A percentile compares a stretch with the other conserved stretches of the same genome.
These are phyloP conservation scores for Pygmarrhopalites habei DNA, from an alignment of 1,140 invertebrate genomes.

Conservation along the genomic window DNA sequence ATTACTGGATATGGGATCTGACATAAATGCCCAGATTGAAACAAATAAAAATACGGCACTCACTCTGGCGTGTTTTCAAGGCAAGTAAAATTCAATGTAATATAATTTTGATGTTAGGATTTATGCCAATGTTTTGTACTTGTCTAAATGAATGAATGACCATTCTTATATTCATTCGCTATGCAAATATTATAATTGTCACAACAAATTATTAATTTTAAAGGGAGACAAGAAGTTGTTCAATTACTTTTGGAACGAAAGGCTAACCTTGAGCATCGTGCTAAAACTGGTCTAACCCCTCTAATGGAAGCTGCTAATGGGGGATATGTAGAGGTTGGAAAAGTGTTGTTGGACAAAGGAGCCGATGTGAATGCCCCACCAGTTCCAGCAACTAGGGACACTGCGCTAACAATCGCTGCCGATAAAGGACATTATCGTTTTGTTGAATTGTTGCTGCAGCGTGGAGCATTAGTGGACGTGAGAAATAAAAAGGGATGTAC, in stretches of 20 bases:
- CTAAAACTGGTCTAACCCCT: conserved; percentile 96
- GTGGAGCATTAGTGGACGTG: conserved; percentile 84
- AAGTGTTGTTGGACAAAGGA: conserved; percentile 88
- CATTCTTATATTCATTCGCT: too few species aligned
- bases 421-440: conserved; percentile 98
- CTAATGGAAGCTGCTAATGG: conserved; percentile 99
- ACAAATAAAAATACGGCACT: conserved; percentile 98
- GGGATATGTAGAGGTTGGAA: conserved; percentile 95
- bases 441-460: conserved; percentile 70
- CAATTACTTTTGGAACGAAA: conserved; percentile 89
- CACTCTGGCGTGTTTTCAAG: conserved; percentile 98
- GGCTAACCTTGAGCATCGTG: conserved; percentile 97
- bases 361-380: conserved; percentile 98
- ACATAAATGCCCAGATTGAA: conserved; percentile 99
- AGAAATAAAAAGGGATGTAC: conserved; percentile 99
- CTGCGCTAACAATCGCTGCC: conserved; percentile 95
- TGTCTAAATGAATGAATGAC: too few species aligned
- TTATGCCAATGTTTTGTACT: too few species aligned
- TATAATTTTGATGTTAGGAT: too few species aligned
- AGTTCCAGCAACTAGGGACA: conserved; percentile 94
- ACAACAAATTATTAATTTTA: too few species aligned
- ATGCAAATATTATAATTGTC: too few species aligned
- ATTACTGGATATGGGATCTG: conserved; percentile 93
- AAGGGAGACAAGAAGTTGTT: conserved; percentile 96
- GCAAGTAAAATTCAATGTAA: too few species aligned